These are phyloP conservation scores for Homarus americanus DNA, from an alignment of 1,140 invertebrate genomes.

Conservation along the genomic window DNA sequence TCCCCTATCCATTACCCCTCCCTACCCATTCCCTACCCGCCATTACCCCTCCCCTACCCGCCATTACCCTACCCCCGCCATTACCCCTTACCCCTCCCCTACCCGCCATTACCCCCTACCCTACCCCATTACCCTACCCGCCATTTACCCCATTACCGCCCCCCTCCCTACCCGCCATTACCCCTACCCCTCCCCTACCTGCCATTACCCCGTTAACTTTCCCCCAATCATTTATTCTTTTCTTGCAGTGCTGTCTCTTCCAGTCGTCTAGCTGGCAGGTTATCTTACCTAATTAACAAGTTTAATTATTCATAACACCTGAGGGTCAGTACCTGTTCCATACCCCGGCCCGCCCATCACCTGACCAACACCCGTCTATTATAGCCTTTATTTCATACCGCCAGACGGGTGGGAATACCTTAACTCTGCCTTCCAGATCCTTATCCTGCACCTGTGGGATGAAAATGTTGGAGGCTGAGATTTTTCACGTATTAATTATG, in stretches of 20 bases:
- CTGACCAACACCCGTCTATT: not conserved
- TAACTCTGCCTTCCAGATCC: not conserved
- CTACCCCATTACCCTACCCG: too few relatives aligned
- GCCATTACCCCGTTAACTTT: not conserved
- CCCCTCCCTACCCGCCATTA: too few relatives aligned
- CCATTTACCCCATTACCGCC: too few relatives aligned
- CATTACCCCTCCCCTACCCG: too few relatives aligned
- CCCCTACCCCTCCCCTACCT: too few relatives aligned
- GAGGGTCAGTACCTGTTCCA: conserved; percentile 24
- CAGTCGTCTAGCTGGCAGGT: not conserved
- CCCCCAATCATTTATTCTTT: too few relatives aligned
- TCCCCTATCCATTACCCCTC: too few relatives aligned
- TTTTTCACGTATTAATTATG: not conserved
- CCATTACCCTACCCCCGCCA: too few relatives aligned
- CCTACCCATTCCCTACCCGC: too few relatives aligned
- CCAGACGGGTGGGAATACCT: not conserved
- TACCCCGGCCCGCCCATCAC: conserved; percentile 9
- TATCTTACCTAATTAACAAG: conserved; percentile 30
- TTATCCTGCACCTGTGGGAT: not conserved
- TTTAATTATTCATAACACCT: conserved; percentile 43
- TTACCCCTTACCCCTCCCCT: too few relatives aligned
- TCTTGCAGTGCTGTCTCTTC: too few relatives aligned
- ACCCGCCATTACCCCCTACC: too few relatives aligned
- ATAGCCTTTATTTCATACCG: not conserved
- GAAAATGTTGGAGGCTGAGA: not conserved